These are phyloP conservation scores for Carterocephalus palaemon DNA, from an alignment of 2,888 invertebrate species.

Conservation along the genomic window DNA sequence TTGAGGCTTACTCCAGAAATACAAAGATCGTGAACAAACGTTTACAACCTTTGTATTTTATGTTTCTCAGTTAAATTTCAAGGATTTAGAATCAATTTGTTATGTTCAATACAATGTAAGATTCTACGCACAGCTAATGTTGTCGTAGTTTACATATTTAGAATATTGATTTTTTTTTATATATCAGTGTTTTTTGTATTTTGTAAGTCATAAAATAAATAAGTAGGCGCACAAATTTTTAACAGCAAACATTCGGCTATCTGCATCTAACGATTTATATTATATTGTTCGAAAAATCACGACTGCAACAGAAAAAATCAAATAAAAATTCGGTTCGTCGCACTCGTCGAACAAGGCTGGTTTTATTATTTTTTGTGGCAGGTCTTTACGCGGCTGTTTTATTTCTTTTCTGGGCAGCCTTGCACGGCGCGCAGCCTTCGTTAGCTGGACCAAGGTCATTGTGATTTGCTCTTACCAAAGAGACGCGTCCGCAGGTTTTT, in stretches of 20 bases:
- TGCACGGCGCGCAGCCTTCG: constrained; percentile 70
- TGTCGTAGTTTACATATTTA: too few relatives aligned
- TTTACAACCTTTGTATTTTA: too few relatives aligned
- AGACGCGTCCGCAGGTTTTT: constrained; percentile 37
- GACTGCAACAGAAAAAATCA: constrained; percentile 32
- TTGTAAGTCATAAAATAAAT: too few relatives aligned
- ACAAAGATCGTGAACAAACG: too few relatives aligned
- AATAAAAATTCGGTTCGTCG: constrained; percentile 43
- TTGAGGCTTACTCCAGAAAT: too few relatives aligned
- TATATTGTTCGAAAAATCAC: constrained; percentile 27
- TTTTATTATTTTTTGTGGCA: constrained; percentile 68
- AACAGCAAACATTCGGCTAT: constrained; percentile 12
- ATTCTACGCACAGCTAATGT: too few relatives aligned
- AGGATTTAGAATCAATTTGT: too few relatives aligned
- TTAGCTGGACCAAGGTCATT: constrained; percentile 71
- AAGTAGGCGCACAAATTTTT: constrained; percentile 11
- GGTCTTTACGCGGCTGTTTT: constrained; percentile 60
- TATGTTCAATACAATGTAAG: too few relatives aligned
- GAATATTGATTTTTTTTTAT: too few relatives aligned
- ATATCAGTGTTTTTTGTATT: too few relatives aligned
- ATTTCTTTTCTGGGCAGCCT: constrained; percentile 58
- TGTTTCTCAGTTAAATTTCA: too few relatives aligned
- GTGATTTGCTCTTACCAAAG: constrained; percentile 47
- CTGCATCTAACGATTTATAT: constrained; percentile 22
- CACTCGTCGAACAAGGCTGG: constrained; percentile 53